A percentile compares a stretch with the other conserved stretches of the same genome.
These are phyloP conservation scores for Choreutis nemorana DNA, from an alignment of 2,888 invertebrate species.

Conservation along the genomic window DNA sequence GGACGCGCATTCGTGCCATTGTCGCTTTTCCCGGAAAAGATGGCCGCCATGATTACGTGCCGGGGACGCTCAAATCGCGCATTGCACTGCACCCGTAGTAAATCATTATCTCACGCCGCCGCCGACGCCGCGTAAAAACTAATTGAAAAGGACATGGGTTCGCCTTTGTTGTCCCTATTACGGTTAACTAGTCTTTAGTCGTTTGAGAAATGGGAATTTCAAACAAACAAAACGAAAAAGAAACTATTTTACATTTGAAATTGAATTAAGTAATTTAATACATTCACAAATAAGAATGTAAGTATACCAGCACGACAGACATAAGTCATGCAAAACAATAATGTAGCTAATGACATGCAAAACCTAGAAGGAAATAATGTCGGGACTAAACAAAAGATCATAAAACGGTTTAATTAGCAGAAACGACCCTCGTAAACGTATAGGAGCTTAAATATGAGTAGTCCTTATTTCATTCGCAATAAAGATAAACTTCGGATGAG, in stretches of 20 bases:
- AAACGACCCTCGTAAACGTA: conserved; percentile 9
- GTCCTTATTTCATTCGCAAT: conserved; percentile 13
- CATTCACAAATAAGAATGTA: too few species aligned
- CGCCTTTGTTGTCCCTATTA: conserved; percentile 7
- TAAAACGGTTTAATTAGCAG: conserved; percentile 29
- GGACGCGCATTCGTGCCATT: conserved; percentile 29
- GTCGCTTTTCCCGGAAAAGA: conserved; percentile 48
- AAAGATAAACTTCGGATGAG: conserved; percentile 8
- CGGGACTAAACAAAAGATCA: conserved; percentile 22
- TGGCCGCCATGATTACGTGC: conserved; percentile 11
- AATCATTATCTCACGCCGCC: conserved; percentile 37
- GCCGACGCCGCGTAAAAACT: conserved; percentile 41
- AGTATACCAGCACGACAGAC: too few species aligned
- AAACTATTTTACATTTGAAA: too few species aligned
- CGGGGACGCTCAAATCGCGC: too few species aligned
- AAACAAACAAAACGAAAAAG: background rate
- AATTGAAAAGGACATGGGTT: conserved; percentile 44
- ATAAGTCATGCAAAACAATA: too few species aligned
- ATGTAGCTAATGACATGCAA: too few species aligned
- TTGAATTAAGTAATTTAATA: too few species aligned
- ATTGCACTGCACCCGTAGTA: too few species aligned
- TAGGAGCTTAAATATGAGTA: background rate
- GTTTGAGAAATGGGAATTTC: background rate
- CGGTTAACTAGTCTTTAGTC: background rate
- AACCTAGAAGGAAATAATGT: background rate